Evolutionary conservation across 2,888 invertebrate genomes (phyloP).

Genomic region (Acanthosepion pharaonis): DNA sequence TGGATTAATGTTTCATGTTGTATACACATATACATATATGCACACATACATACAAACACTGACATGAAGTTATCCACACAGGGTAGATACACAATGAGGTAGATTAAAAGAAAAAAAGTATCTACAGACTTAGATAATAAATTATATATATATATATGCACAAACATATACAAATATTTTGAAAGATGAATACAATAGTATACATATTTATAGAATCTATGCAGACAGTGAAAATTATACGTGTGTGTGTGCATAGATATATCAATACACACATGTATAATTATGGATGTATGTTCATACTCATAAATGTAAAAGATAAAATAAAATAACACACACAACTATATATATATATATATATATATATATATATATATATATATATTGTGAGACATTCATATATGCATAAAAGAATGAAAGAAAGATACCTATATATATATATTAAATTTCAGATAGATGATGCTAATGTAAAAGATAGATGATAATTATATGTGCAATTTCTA

Average conservation of each 20-base stretch:
- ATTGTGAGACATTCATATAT: not conserved
- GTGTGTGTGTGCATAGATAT: too few species aligned
- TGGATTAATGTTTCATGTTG: not conserved
- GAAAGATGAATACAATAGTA: too few species aligned
- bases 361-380: too few species aligned
- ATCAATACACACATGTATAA: not conserved
- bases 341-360: too few species aligned
- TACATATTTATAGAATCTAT: too few species aligned
- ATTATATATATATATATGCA: not conserved
- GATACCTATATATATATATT: not conserved
- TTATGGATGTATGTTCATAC: too few species aligned
- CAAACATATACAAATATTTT: not conserved
- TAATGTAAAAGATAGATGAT: too few species aligned
- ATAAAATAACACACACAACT: too few species aligned
- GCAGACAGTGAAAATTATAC: not conserved
- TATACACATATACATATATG: slow-evolving; percentile 10
- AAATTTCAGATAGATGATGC: too few species aligned
- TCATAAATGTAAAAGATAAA: too few species aligned
- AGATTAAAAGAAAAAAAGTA: not conserved
- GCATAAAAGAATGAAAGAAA: not conserved
- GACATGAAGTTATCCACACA: not conserved
- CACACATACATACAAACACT: not conserved
- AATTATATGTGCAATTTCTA: too few species aligned
- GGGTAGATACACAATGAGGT: not conserved
- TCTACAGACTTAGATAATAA: not conserved